Base-by-base conservation (phyloP, 2,888 invertebrate genomes). In the Prosapia bicincta region DNA sequence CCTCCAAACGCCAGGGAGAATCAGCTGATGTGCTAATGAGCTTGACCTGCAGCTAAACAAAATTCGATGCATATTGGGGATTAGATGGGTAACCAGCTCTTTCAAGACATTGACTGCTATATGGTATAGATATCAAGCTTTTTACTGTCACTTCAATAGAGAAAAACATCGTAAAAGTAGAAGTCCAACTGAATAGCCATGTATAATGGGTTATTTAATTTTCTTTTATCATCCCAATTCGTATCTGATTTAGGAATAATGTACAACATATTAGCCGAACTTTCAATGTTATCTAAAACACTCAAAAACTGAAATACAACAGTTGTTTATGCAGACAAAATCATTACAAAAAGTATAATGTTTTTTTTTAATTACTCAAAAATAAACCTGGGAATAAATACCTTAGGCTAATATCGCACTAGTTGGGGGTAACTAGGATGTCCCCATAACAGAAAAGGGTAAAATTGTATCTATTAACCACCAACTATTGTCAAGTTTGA, bases 31-130 rank as follows among this genome's bases (percentile, higher is more conserved):
- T 24, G 76, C 78, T 10, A 65, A 73, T 30, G 66, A 66, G 25
- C 30, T 79, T n/a, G 70, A 73, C 25, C 13, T 13, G 72, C 38
- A 78, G 66, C 20, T 80, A 24, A 70, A 73, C 32, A 76, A 77
- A 43, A 80, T 79, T 10, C 75, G 79, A n/a, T 28, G 75, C 10
- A 69, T 80, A 65, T 69, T 80, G 23, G 72, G 70, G 23, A 73
- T 69, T 24, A 68, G 77, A 6, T 80, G 79, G 77, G 76, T 78
- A 32, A 77, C 79, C 9, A n/a, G n/a, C n/a, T 75, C 73, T 69
- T 73, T 69, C 30, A 68, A 76, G 10, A 69, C 78, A 67, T 72
- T 79, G 25, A 67, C 38, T 66, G 79, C 79, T 24, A 76, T 76
- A 24, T 75, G 77, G 74, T 69, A 75, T 38, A 67, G 74, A 26